Evolutionary conservation across 2,797 vertebrate species (phyloP), one percentile per base, ranked within the genome.

Genomic region (Chromis chromis): DNA sequence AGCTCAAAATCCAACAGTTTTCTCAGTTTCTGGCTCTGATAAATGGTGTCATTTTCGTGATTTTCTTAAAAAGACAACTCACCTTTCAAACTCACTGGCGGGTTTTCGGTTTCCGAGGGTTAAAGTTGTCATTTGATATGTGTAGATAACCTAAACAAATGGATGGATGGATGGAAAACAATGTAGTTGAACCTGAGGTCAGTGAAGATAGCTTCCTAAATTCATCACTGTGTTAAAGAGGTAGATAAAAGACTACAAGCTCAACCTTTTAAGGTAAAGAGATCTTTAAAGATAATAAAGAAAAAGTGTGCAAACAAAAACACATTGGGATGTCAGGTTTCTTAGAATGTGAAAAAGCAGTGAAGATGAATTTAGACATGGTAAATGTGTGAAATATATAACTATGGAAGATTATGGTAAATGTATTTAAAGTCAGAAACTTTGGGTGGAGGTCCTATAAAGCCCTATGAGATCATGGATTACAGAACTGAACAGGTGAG

Each of bases 131-230:
- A 86, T 86, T 28, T 65, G 77, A 86, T 86, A 72, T 48, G 53
- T 69, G 65, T 22, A 72, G 77, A 86, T 74, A 82, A 71, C 33
- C 42, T 48, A 6, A 58, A 58, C 66, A 53, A 27, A 62, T 31
- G 50, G 55, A 66, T 46, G 66, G 49, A 60, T 59, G 64, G 49
- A 60, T 42, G 4, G 10, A 36, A 12, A 31, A 76, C 78, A 75
- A 79, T 83, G 57, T 66, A 61, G 76, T 66, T 81, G 76, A 87
- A 66, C 27, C 44, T 54, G 36, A 67, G 74, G 77, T 83, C 78
- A 82, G 3, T 0, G 1, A 52, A 65, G 64, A 49, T 19, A n/a
- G 66, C 58, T 79, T 33, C 33, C 27, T 63, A 36, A 56, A 74
- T 79, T 60, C 39, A 80, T 84, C 82, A 69, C 40, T 53, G 42